phyloP scores from a whole-genome alignment of 92 coral and sea anemone species.

The Ricordea florida region DNA sequence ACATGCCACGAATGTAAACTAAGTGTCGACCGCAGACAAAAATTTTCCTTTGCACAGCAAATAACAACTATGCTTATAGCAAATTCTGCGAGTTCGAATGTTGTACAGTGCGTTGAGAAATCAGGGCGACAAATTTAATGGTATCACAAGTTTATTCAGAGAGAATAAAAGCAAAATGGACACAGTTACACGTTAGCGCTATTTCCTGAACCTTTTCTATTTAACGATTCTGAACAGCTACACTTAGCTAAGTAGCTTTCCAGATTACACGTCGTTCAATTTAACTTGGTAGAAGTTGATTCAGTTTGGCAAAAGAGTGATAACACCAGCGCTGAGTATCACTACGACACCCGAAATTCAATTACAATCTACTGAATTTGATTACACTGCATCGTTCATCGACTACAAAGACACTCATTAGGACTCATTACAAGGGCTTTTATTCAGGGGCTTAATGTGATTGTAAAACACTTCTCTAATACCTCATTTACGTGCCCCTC shows the following conservation, averaged over 20 bases:
- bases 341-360: slow-evolving; percentile 64
- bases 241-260: too few species aligned
- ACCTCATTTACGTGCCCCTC: slow-evolving; percentile 97
- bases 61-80: neutral
- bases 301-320: slow-evolving; percentile 21
- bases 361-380: slow-evolving; percentile 74
- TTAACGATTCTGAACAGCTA: too few species aligned
- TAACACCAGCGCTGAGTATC: slow-evolving; percentile 35
- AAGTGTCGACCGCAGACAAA: too few species aligned
- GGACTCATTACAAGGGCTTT: slow-evolving; percentile 86
- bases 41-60: slow-evolving; percentile 3
- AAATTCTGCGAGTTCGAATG: neutral
- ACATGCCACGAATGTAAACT: neutral
- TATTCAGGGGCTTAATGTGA: slow-evolving; percentile 97
- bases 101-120: neutral
- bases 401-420: slow-evolving; percentile 92
- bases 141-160: slow-evolving; percentile 7
- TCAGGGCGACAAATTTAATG: neutral
- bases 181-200: slow-evolving; percentile 34
- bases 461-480: slow-evolving; percentile 95
- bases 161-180: slow-evolving; percentile 13
- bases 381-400: slow-evolving; percentile 89
- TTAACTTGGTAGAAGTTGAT: slow-evolving; percentile 18
- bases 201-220: too few species aligned
- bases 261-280: too few species aligned